Base-by-base conservation (phyloP, 1,140 invertebrate genomes). In the Pissodes strobi region DNA sequence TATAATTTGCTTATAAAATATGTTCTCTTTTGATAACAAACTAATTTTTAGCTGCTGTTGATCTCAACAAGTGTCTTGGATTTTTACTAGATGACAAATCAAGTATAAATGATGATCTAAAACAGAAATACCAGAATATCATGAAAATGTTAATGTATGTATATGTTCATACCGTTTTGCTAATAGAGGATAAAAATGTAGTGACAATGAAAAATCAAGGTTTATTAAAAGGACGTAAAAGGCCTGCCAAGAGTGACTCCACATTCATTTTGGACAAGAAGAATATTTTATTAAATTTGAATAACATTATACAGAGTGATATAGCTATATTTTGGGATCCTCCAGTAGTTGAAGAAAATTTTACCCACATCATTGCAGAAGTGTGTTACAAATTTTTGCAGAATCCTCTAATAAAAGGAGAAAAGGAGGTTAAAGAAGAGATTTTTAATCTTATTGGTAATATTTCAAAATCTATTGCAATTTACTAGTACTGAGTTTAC, bases 381-480 rank as follows among this genome's bases (percentile, higher is more conserved):
- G 80, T 84, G 49, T 88, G 86, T 71, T 90, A 88, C 74, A 85
- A 84, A 69, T 78, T 88, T 55, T 74, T 90, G 23, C 86, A 90
- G 76, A 80, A 85, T 63, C 79, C 82, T 1, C 77, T 77, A 25
- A 79, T 83, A 45, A 69, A 76, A 21, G 80, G 78, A 34, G 77
- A 82, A 17, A 87, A 88, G 72, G 69, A 80, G 25, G 74, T 83
- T 0, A 79, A 81, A 46, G 80, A 83, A 27, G 81, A 82, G 27
- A 81, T 90, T 53, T 84, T 85, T 74, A 81, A 88, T 74, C 81
- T 68, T 12, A 46, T 66, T 23, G 72, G 72, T 22, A 78, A 41
- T 8, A 34, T 34, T 34, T 34, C n/a, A n/a, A n/a, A n/a, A n/a
- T n/a, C n/a, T n/a, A n/a, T n/a, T n/a, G n/a, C n/a, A n/a, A n/a